Conservation (phyloP, 2,888 invertebrate species). For the Chymomyza fuscimana region DNA sequence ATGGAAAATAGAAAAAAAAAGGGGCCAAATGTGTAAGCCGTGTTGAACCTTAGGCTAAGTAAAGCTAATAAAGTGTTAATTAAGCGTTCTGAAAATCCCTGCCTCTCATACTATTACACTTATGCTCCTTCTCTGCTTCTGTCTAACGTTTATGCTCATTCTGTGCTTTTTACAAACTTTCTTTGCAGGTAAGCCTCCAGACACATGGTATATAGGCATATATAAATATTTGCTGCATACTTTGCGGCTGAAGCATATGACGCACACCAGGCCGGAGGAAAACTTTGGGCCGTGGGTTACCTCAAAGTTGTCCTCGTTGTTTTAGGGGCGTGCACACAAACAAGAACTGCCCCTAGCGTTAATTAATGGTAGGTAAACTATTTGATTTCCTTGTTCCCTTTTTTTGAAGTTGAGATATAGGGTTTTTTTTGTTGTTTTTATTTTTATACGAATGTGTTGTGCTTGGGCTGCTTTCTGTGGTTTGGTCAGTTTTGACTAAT, state of each 20-base stretch:
- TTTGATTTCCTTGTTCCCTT: constrained; percentile 63
- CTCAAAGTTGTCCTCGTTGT: constrained; percentile 41
- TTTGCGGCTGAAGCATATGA: constrained; percentile 62
- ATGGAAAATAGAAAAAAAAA: constrained; percentile 16
- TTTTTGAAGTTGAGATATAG: constrained; percentile 17
- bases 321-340: constrained; percentile 22
- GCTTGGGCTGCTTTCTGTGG: neutral
- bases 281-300: constrained; percentile 43
- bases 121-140: constrained; percentile 22
- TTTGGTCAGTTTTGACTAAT: constrained; percentile 47
- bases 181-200: constrained; percentile 17
- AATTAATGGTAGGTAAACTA: constrained; percentile 69
- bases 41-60: constrained; percentile 49
- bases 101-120: neutral
- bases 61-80: constrained; percentile 70
- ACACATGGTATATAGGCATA: constrained; percentile 46
- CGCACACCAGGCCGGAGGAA: constrained; percentile 17
- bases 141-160: constrained; percentile 12
- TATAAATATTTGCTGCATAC: constrained; percentile 69
- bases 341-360: constrained; percentile 56
- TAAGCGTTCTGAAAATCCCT: constrained; percentile 58
- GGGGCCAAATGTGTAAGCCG: constrained; percentile 38
- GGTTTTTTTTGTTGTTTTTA: constrained; percentile 31
- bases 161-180: constrained; percentile 20
- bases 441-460: constrained; percentile 14